These are phyloP conservation scores for Notocelia uddmanniana DNA, from an alignment of 2,888 invertebrate genomes.

Conservation along the genomic window DNA sequence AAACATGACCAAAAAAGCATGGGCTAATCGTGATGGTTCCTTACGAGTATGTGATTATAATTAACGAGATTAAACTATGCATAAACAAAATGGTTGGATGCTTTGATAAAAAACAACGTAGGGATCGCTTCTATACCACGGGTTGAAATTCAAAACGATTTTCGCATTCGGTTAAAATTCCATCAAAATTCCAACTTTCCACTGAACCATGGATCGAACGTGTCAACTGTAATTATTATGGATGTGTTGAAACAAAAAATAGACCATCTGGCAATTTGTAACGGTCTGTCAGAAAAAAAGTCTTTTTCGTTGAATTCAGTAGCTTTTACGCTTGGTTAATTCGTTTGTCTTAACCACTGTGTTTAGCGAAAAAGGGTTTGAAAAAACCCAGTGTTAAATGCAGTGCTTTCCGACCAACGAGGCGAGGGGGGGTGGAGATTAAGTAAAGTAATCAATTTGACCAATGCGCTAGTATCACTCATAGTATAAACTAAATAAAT, in stretches of 20 bases:
- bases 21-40: no score
- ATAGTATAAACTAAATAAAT: not conserved
- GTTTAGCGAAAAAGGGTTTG: conserved; percentile 46
- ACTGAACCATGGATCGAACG: conserved; percentile 67
- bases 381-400: conserved; percentile 5
- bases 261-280: conserved; percentile 79
- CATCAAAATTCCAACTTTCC: conserved; percentile 63
- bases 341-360: conserved; percentile 60
- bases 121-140: conserved; percentile 3
- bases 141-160: conserved; percentile 22
- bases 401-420: not conserved
- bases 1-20: no score
- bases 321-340: conserved; percentile 73
- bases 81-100: not conserved
- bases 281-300: conserved; percentile 75
- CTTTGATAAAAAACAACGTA: not conserved
- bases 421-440: not conserved
- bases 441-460: not conserved
- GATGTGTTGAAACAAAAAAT: conserved; percentile 76
- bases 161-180: conserved; percentile 29
- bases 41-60: no score
- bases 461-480: not conserved
- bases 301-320: conserved; percentile 76
- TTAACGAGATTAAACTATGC: not conserved
- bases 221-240: conserved; percentile 73